Conservation (phyloP, 2,113 vertebrate species). For the Pterophyllum scalare region DNA sequence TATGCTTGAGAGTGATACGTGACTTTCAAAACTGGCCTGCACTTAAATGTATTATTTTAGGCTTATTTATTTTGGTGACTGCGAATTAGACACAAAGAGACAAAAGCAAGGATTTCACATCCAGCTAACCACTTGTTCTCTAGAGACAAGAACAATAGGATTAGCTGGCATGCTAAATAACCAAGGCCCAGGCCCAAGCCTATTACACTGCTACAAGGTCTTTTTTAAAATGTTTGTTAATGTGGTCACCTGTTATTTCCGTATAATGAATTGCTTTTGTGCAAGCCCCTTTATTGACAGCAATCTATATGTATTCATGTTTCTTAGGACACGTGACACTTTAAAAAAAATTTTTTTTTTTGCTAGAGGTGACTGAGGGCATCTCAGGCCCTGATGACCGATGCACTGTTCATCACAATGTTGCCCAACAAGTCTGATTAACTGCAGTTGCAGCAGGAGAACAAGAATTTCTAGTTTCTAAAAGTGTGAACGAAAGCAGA, state of each 20-base stretch:
- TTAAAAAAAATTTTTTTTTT: neutral
- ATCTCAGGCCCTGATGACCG: neutral
- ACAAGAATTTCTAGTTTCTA: slow-evolving; percentile 40
- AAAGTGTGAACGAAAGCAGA: neutral
- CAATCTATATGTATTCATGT: neutral
- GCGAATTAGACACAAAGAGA: slow-evolving; percentile 48
- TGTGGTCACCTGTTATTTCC: slow-evolving; percentile 20
- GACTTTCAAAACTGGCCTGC: slow-evolving; percentile 34
- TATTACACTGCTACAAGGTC: slow-evolving; percentile 53
- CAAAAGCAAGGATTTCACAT: slow-evolving; percentile 59
- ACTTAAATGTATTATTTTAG: slow-evolving; percentile 41
- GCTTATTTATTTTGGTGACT: slow-evolving; percentile 7
- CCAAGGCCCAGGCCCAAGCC: slow-evolving; percentile 50
- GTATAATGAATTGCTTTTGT: neutral
- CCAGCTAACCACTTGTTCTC: slow-evolving; percentile 54
- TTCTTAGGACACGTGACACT: neutral
- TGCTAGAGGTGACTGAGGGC: neutral
- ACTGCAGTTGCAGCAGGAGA: neutral
- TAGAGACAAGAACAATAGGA: slow-evolving; percentile 67
- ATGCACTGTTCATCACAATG: slow-evolving; percentile 19
- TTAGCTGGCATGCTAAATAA: slow-evolving; percentile 61
- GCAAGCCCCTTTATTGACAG: neutral
- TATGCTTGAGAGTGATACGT: neutral
- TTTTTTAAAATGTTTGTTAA: slow-evolving; percentile 36
- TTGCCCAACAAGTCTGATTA: slow-evolving; percentile 40